phyloP scores from a whole-genome alignment of 1,140 invertebrate genomes.

The Pseudomyrmex gracilis region DNA sequence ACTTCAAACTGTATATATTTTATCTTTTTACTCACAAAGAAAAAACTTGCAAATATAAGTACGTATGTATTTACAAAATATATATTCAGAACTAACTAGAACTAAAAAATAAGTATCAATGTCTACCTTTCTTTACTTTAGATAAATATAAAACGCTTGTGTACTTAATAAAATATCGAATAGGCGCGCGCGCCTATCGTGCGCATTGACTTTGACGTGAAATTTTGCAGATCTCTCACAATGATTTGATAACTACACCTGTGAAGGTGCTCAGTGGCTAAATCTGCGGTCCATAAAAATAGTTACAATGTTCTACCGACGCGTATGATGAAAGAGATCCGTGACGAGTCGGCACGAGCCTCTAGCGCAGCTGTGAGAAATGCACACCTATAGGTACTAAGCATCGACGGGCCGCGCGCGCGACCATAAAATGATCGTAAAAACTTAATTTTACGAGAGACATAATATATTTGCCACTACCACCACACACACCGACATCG shows the following conservation, averaged over 20 bases:
- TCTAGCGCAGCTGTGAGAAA: conserved; percentile 72
- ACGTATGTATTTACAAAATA: not conserved
- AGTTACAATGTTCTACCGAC: conserved; percentile 68
- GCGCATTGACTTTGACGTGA: not conserved
- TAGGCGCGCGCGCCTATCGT: no score
- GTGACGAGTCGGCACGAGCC: conserved; percentile 70
- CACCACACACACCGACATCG: conserved; percentile 61
- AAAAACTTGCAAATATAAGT: not conserved
- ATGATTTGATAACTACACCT: conserved; percentile 11
- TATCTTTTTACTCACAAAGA: no score
- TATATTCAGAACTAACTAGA: no score
- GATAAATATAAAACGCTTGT: no score
- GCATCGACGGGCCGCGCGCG: conserved; percentile 81
- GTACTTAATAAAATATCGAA: no score
- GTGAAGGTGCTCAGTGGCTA: conserved; percentile 17
- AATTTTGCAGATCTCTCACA: not conserved
- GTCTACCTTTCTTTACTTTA: no score
- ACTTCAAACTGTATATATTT: no score
- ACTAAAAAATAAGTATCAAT: no score
- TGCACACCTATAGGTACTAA: conserved; percentile 79
- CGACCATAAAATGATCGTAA: conserved; percentile 86
- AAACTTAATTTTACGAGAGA: conserved; percentile 86
- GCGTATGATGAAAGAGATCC: conserved; percentile 71
- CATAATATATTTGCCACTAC: conserved; percentile 85
- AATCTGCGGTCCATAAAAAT: conserved; percentile 61